Percentiles rank a stretch among this genome's conserved stretches.
These are phyloP conservation scores for Hyppa rectilinea DNA, from an alignment of 2,888 invertebrate species.

Conservation along the genomic window DNA sequence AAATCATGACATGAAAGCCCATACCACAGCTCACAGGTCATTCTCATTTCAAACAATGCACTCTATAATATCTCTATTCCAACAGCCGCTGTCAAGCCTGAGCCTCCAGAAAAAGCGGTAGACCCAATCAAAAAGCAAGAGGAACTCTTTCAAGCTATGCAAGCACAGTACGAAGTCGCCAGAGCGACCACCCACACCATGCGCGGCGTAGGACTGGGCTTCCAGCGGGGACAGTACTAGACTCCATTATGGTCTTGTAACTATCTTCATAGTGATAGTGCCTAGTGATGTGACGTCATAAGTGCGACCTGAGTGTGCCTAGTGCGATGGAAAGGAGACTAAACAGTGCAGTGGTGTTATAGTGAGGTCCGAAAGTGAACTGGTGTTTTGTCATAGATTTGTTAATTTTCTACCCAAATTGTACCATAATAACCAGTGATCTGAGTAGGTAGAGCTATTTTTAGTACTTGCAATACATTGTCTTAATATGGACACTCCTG, in stretches of 20 bases:
- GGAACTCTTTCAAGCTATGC: constrained; percentile 97
- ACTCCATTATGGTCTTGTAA: constrained; percentile 6
- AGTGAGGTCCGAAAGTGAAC: constrained; percentile 12
- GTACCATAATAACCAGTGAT: background rate
- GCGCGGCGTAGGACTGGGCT: constrained; percentile 96
- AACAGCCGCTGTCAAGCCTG: constrained; percentile 83
- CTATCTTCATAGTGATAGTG: constrained; percentile 37
- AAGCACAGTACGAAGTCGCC: constrained; percentile 99
- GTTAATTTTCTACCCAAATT: constrained; percentile 10
- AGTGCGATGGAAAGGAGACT: constrained; percentile 1
- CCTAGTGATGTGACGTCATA: constrained; percentile 44
- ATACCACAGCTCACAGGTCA: background rate
- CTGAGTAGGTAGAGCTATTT: no score
- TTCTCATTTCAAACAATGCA: background rate
- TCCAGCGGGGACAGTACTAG: constrained; percentile 89
- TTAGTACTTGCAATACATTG: no score
- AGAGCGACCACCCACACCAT: constrained; percentile 99
- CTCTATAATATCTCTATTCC: constrained; percentile 6
- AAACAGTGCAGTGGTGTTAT: constrained; percentile 15
- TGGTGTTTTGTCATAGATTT: constrained; percentile 16
- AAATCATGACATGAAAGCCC: background rate
- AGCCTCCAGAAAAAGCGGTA: constrained; percentile 79
- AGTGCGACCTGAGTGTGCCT: constrained; percentile 19
- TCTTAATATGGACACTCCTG: no score
- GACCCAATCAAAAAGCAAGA: constrained; percentile 93